Evolutionary conservation across 2,113 vertebrate species (phyloP), one percentile per base, ranked within the genome.

Genomic region (Neotragus pygmaeus): DNA sequence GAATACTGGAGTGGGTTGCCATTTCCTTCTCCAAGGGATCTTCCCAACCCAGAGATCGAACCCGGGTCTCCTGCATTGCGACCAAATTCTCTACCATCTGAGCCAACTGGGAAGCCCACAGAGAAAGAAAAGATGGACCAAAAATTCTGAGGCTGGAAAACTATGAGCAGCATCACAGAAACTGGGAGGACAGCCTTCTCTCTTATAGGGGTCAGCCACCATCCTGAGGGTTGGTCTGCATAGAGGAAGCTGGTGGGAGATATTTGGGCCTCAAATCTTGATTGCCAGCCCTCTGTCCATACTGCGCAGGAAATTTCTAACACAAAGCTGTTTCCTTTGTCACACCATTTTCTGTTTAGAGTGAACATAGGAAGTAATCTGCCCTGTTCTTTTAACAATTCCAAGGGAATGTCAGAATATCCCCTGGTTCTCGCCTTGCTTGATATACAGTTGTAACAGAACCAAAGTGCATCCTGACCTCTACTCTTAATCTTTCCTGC

Each of bases 261-360:
- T 85, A 94, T 49, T 85, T 66, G 49, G n/a, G 7, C 33, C n/a
- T 92, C 90, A 49, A 92, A 88, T 94, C 97, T 96, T 84, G 80
- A 96, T 92, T 96, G 70, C 88, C 81, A 85, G 60, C 51, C 66
- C 45, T 88, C 77, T 45, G 81, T 53, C n/a, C 30, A 8, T 49
- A 88, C 78, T 36, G 17, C 81, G 92, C 94, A 96, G 98, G 98
- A 98, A 98, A 97, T 97, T 94, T 96, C 97, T 97, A 90, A 97
- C 93, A 97, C 94, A 98, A 97, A 97, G 92, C 97, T 97, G 96
- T 88, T 98, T 98, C 96, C 98, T 97, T 92, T 96, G 96, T 97
- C 97, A 97, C 95, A 97, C 94, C 85, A 83, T 94, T 97, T 96
- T 97, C 98, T 98, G 88, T 96, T 94, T 94, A 62, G 90, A 95